Percentiles rank a stretch among this genome's conserved stretches.
Conservation (phyloP, 2,113 vertebrate genomes). For the Pseudois nayaur region DNA sequence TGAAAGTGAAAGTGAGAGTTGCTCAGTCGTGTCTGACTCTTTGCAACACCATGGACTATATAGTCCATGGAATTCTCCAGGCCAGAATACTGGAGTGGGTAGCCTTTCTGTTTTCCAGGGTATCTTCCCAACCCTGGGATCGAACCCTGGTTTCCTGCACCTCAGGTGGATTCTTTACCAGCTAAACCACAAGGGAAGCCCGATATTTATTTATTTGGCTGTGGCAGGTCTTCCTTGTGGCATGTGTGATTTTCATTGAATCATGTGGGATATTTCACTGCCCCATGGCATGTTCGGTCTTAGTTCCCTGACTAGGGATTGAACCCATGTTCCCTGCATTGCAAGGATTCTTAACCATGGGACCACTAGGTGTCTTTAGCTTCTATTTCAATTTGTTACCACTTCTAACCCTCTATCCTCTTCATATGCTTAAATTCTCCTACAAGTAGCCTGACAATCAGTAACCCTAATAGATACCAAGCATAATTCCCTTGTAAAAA, state of each 20-base stretch:
- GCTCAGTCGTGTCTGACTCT: neutral
- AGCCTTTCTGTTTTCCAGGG: neutral
- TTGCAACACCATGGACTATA: neutral
- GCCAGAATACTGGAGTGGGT: neutral
- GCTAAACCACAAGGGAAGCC: neutral
- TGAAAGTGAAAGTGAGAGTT: neutral
- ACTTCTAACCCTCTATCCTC: neutral
- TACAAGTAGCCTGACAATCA: neutral
- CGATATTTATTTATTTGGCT: neutral
- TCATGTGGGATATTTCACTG: neutral
- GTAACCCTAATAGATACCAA: neutral
- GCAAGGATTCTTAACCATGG: neutral
- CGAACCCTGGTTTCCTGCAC: neutral
- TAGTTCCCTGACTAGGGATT: neutral
- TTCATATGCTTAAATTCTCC: neutral
- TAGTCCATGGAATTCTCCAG: neutral
- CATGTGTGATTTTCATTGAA: neutral
- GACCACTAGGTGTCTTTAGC: neutral
- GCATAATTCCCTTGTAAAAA: neutral
- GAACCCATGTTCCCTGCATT: neutral
- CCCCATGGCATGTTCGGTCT: neutral
- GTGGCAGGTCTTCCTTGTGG: neutral
- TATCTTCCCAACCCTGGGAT: neutral
- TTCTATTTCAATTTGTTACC: neutral
- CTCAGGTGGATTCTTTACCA: neutral